phyloP scores from a whole-genome alignment of 2,888 invertebrate genomes.

The Ichneumoninae sp. region DNA sequence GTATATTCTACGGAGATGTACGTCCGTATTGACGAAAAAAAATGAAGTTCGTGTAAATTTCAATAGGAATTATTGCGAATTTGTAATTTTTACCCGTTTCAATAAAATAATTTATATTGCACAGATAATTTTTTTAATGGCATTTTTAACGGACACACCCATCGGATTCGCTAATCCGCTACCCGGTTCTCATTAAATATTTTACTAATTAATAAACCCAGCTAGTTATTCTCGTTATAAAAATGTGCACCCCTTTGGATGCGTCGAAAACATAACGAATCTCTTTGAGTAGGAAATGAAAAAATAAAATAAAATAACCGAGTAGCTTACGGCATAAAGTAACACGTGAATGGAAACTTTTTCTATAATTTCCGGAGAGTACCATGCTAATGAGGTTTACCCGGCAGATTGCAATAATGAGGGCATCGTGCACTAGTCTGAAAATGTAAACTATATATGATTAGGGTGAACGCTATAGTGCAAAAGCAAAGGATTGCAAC shows the following conservation, averaged over 20 bases:
- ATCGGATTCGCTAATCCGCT: not conserved
- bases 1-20: not conserved
- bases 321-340: not conserved
- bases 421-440: not conserved
- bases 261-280: not conserved
- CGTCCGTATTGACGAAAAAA: not conserved
- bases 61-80: not conserved
- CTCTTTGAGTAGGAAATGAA: not conserved
- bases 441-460: not conserved
- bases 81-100: not conserved
- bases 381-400: not conserved
- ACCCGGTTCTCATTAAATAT: not conserved
- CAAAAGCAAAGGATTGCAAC: no score
- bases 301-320: not conserved
- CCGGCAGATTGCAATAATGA: conserved; percentile 11
- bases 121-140: not conserved
- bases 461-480: no score
- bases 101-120: not conserved
- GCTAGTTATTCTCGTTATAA: not conserved
- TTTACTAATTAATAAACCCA: not conserved
- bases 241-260: not conserved
- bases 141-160: no score
- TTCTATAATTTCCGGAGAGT: not conserved
- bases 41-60: not conserved
- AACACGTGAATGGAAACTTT: not conserved